A percentile compares a stretch with the other conserved stretches of the same genome.
These are phyloP conservation scores for Ciconia nigra DNA, from an alignment of 2,797 vertebrate genomes.

Conservation along the genomic window DNA sequence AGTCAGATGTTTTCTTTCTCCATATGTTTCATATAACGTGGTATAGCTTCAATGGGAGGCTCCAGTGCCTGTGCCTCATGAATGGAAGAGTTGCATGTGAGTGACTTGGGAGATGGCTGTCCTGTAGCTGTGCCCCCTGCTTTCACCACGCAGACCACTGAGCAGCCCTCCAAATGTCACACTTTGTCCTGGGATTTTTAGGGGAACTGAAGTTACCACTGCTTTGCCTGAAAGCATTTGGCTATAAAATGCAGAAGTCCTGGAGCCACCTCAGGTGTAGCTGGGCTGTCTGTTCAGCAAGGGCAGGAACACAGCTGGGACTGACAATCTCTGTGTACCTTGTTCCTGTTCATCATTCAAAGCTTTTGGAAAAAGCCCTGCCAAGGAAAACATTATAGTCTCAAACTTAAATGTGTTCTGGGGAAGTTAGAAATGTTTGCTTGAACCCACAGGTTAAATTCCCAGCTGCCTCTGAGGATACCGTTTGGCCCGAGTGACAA, in stretches of 20 bases:
- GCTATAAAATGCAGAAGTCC: neutral
- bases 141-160: neutral
- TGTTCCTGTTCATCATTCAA: neutral
- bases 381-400: neutral
- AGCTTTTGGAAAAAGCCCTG: neutral
- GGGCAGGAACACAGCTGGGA: neutral
- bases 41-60: neutral
- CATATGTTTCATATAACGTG: neutral
- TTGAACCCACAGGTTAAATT: neutral
- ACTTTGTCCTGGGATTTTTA: neutral
- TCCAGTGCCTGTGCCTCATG: neutral
- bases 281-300: neutral
- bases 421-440: neutral
- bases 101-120: neutral
- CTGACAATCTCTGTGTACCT: neutral
- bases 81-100: neutral
- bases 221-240: neutral
- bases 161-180: neutral
- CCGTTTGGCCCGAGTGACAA: neutral
- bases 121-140: neutral
- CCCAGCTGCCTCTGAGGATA: neutral
- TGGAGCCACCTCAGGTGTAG: neutral
- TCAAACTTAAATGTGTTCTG: neutral
- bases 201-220: neutral
- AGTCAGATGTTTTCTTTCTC: neutral